These are phyloP conservation scores for Synodontis membranacea DNA, from an alignment of 2,113 vertebrate species.

Conservation along the genomic window DNA sequence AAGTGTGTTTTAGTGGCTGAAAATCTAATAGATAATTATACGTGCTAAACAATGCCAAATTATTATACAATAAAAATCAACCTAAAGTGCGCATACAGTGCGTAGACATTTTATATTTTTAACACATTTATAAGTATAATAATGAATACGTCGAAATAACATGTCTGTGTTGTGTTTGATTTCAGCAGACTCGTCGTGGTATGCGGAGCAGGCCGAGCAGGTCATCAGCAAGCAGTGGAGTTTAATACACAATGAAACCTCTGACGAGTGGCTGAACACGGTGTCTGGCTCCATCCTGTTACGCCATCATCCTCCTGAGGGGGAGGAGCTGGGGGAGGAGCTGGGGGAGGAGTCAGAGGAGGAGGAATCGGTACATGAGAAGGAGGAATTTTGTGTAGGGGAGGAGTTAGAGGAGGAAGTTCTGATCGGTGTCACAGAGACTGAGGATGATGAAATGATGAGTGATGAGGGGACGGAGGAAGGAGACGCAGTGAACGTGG, in stretches of 20 bases:
- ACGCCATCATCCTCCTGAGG: not conserved
- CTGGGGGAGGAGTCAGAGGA: not conserved
- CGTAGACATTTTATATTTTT: too few species aligned
- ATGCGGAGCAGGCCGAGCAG: not conserved
- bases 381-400: not conserved
- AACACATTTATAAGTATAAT: not conserved
- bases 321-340: not conserved
- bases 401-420: not conserved
- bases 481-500: not conserved
- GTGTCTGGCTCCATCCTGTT: not conserved
- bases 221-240: constrained; percentile 47
- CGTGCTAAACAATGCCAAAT: not conserved
- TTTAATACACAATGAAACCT: not conserved
- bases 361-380: not conserved
- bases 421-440: not conserved
- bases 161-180: not conserved
- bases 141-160: not conserved
- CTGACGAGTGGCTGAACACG: not conserved
- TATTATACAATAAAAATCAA: not conserved
- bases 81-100: not conserved
- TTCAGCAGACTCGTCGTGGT: not conserved
- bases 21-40: not conserved
- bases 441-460: not conserved
- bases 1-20: not conserved
- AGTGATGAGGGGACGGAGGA: not conserved